These are phyloP conservation scores for Falco peregrinus DNA, from an alignment of 2,797 vertebrate genomes.

Conservation along the genomic window DNA sequence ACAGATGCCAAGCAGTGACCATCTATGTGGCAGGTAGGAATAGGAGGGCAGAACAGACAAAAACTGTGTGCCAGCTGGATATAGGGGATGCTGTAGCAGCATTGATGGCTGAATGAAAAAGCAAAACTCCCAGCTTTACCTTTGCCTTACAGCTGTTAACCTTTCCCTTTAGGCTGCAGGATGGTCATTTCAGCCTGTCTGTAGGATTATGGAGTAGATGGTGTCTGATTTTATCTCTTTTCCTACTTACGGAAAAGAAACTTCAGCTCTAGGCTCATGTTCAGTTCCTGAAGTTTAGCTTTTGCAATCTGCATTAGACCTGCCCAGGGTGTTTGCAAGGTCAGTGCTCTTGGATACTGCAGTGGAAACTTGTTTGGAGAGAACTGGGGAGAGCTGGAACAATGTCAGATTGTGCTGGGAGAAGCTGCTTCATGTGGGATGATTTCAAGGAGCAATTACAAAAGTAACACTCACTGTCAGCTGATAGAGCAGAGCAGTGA, in stretches of 20 bases:
- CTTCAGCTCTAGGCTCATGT: neutral
- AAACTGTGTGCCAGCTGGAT: neutral
- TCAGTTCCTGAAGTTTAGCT: conserved; percentile 26
- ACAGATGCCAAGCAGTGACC: neutral
- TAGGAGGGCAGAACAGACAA: neutral
- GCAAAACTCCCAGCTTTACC: neutral
- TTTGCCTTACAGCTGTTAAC: neutral
- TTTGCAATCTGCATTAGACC: conserved; percentile 15
- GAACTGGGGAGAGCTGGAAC: conserved; percentile 22
- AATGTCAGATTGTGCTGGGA: conserved; percentile 54
- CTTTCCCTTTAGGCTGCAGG: neutral
- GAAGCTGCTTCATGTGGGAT: conserved; percentile 47
- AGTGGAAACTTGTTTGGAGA: conserved; percentile 52
- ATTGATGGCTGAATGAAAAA: neutral
- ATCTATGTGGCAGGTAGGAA: neutral
- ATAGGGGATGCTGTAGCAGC: neutral
- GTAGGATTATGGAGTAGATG: neutral
- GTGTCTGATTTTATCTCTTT: neutral
- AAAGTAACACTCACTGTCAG: conserved; percentile 47
- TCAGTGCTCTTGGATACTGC: conserved; percentile 48
- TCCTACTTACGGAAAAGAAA: conserved; percentile 31
- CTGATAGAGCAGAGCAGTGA: neutral
- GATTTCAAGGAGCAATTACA: conserved; percentile 55
- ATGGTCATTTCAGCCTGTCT: neutral
- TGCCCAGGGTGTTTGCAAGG: conserved; percentile 20